A percentile compares a stretch with the other conserved stretches of the same genome.
phyloP scores from a whole-genome alignment of 1,140 invertebrate genomes.

The Heliconius melpomene region DNA sequence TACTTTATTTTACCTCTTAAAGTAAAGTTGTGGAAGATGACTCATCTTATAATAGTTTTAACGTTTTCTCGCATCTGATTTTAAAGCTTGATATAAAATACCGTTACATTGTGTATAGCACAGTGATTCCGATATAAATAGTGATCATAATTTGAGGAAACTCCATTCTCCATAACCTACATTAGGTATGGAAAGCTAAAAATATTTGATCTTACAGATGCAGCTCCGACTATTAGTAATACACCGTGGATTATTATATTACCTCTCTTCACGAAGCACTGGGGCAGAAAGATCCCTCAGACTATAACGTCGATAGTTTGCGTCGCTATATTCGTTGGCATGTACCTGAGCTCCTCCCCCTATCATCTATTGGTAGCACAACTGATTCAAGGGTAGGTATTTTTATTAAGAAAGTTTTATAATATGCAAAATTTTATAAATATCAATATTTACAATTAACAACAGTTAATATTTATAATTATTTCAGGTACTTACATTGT shows the following conservation, averaged over 20 bases:
- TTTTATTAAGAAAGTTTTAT: no score
- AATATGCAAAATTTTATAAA: no score
- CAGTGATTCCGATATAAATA: no score
- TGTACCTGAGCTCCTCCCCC: background rate
- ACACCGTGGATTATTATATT: background rate
- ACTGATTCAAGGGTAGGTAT: background rate
- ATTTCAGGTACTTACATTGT: conserved; percentile 3
- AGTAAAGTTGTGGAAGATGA: no score
- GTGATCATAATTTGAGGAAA: no score
- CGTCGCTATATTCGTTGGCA: background rate
- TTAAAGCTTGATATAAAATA: no score
- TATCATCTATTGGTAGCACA: background rate
- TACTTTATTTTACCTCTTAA: no score
- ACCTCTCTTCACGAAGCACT: background rate
- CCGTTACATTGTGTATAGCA: no score
- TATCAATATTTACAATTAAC: no score
- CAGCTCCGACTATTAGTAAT: background rate
- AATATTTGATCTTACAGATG: background rate
- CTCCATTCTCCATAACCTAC: no score
- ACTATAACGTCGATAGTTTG: background rate
- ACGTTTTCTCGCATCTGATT: no score
- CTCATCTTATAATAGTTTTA: no score
- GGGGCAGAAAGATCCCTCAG: background rate
- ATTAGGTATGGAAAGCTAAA: background rate
- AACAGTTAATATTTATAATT: background rate